Evolutionary conservation across 2,113 vertebrate species (phyloP).

Genomic region (Hepsetus odoe): DNA sequence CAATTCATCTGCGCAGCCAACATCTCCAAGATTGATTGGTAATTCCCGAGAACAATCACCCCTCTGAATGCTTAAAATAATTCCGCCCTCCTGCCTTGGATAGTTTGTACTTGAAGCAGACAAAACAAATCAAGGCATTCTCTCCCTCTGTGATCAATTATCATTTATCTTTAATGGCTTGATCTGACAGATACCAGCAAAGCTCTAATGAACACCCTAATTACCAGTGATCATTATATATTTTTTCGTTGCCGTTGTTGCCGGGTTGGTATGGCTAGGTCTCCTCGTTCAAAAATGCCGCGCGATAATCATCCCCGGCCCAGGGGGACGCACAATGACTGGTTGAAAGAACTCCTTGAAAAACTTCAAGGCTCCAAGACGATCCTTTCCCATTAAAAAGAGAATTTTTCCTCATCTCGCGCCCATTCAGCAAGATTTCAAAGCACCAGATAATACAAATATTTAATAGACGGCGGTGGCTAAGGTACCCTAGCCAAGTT

Average conservation of each 20-base stretch:
- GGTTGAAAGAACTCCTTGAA: neutral
- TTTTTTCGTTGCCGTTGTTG: no score
- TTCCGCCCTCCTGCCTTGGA: conserved; percentile 58
- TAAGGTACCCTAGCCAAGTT: neutral
- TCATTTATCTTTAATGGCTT: conserved; percentile 65
- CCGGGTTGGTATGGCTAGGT: neutral
- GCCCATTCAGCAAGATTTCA: conserved; percentile 6
- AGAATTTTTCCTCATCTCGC: conserved; percentile 4
- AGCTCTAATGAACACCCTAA: conserved; percentile 63
- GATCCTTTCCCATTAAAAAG: neutral
- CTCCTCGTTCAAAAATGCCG: conserved; percentile 11
- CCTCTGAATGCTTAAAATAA: conserved; percentile 75
- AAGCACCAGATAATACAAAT: conserved; percentile 8
- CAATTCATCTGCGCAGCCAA: conserved; percentile 71
- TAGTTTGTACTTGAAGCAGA: conserved; percentile 69
- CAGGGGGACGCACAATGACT: neutral
- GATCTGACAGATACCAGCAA: conserved; percentile 60
- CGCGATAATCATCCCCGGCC: neutral
- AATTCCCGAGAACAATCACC: conserved; percentile 72
- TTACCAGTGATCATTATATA: conserved; percentile 27
- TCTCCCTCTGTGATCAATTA: conserved; percentile 70
- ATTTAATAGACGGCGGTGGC: conserved; percentile 25
- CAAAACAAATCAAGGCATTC: conserved; percentile 72
- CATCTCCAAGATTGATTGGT: conserved; percentile 75
- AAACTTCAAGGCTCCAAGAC: conserved; percentile 17